Conservation (phyloP, 2,888 invertebrate species). For the Noctua pronuba region DNA sequence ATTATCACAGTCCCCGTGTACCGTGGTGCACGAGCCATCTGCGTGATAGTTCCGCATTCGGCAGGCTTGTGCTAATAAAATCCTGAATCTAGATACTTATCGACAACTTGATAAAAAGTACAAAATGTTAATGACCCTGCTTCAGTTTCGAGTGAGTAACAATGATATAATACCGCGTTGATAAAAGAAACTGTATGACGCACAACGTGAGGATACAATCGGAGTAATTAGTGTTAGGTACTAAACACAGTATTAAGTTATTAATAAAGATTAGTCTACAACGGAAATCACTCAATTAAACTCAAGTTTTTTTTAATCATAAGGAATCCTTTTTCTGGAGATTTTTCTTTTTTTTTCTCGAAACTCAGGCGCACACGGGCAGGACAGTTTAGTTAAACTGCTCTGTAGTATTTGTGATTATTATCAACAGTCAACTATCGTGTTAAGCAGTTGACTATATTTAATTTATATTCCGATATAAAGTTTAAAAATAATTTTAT, state of each 20-base stretch:
- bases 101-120: conserved; percentile 56
- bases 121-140: conserved; percentile 65
- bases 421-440: conserved; percentile 3
- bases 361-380: not conserved
- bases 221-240: conserved; percentile 22
- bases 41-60: conserved; percentile 49
- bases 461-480: conserved; percentile 23
- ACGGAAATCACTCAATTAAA: not conserved
- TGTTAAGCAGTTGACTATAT: conserved; percentile 8
- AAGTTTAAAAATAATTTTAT: conserved; percentile 19
- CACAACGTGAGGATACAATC: conserved; percentile 22
- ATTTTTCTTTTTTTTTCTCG: not conserved
- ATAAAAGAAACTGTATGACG: conserved; percentile 52
- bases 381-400: not conserved
- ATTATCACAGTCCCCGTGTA: conserved; percentile 16
- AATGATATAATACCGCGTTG: conserved; percentile 47
- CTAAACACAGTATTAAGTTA: not conserved
- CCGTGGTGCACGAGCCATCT: conserved; percentile 25
- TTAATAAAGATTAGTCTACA: not conserved
- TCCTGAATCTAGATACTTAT: conserved; percentile 60
- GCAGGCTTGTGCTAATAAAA: conserved; percentile 34
- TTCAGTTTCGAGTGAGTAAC: conserved; percentile 43
- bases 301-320: not conserved
- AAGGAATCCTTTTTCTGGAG: not conserved
- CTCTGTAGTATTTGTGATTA: conserved; percentile 20